Evolutionary conservation across 2,888 invertebrate species (phyloP), one percentile per base, ranked within the genome.

Genomic region (Noctua fimbriata): DNA sequence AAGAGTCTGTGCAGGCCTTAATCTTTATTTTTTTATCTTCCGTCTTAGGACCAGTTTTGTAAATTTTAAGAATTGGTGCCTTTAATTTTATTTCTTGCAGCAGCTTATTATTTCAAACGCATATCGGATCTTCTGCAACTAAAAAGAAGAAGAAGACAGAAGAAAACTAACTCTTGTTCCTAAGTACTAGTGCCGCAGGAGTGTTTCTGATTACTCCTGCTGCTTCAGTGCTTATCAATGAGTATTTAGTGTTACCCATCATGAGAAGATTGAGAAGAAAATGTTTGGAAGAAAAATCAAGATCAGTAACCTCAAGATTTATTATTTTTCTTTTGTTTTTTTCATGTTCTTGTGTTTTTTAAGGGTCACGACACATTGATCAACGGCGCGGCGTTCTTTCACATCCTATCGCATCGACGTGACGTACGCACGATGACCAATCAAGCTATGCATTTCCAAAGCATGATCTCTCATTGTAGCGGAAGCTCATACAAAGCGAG

Each of bases 181-280:
- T 98, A 98, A 98, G 98, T 98, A 98, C 98, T 98, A 98, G 98
- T 98, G 98, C 98, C 98, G 98, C 98, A 98, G 98, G 98, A 98
- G 98, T 98, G 97, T 97, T 97, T 96, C 47, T 93, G 92, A 93
- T 95, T 96, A 98, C 98, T 98, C 98, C 98, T 98, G 98, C 98
- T 98, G 98, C 98, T 98, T 98, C 98, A 98, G 98, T 98, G 98
- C 98, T 98, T 98, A 98, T 98, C 98, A 98, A 98, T 96, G 95
- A 95, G 96, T 90, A 92, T 96, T 96, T 96, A 96, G 96, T 93
- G 90, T 81, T 71, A 67, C 78, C 65, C 16, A 77, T 3, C 79
- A 2, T 52, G 81, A 55, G 73, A 71, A 63, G 63, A 76, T 58
- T 52, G 2, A 65, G 69, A 77, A 80, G 69, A 76, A 60, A 58